Base-by-base conservation (phyloP, 2,888 invertebrate genomes). In the Meteorus cinctellus region DNA sequence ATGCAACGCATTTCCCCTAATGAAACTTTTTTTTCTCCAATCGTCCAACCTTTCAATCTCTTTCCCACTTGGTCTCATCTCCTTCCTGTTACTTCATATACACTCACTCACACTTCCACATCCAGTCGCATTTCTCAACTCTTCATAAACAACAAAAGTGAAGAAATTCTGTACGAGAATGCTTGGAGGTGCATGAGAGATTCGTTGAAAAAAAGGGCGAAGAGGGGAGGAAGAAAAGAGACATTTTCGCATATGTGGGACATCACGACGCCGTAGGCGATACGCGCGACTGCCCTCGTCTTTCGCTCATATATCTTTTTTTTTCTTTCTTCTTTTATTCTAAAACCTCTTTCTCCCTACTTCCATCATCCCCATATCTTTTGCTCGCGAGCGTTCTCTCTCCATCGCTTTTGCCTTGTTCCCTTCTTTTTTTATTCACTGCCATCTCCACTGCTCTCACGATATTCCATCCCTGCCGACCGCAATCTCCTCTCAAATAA, bases 401-500 rank as follows among this genome's bases (percentile, higher is more conserved):
- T 72, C 63, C 34, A 45, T 12, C 67, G 63, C 65, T 34, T 48
- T 65, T 72, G 63, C 69, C 72, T 77, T 45, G 69, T 74, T 68
- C 72, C 71, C 72, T 59, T 69, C 24, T 29, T 63, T 51, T 71
- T 59, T 27, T 51, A 55, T 55, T 19, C 19, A 8, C 55, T n/a
- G 45, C 45, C 31, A n/a, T 29, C 67, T 31, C 63, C 19, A 31
- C 55, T 41, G 45, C 75, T 75, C 65, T 70, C 60, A 59, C 69
- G 73, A 70, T 70, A 73, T 73, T 41, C 66, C 68, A 59, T 80
- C 81, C 82, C 78, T 83, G 84, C 84, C 85, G 79, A 81, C 81
- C 85, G 83, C 86, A 89, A 89, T 89, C 87, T 88, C 82, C 86
- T 85, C 86, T 86, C 86, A 89, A 89, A 88, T 88, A 88, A 88